Evolutionary conservation across 2,113 vertebrate genomes (phyloP), one percentile per base, ranked within the genome.

Genomic region (Chamaetylas fuelleborni): DNA sequence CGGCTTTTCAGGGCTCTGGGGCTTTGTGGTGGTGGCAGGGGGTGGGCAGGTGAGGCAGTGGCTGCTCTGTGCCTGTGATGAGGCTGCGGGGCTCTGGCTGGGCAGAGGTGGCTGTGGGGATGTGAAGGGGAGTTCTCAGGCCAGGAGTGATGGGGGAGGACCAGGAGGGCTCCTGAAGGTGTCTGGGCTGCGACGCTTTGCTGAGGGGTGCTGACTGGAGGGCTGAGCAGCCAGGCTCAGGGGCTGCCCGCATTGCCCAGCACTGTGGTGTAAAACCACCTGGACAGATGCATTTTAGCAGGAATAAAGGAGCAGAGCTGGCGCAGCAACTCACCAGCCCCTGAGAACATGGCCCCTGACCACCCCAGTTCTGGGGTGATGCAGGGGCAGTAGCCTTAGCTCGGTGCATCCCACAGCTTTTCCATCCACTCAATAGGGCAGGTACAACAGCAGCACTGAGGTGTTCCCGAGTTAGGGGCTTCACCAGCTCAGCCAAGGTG

Each of bases 101-200:
- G 84, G 67, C 77, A 88, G 86, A 50, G 8, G 5, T 2, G 16
- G 71, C 40, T 60, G 58, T 2, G 2, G 58, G 24, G 38, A 48
- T 26, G 19, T 19, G 64, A 33, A 83, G 5, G 14, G 38, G 29
- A 78, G 9, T 25, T 67, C 2, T 1, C 36, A 47, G 60, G 17
- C 47, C 43, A 12, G 47, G 34, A 11, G 6, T 0, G 3, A 54
- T 34, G 29, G 8, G 31, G n/a, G 5, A 90, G 18, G 31, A 70
- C 50, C 38, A 9, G 62, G 50, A 82, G 19, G 15, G 78, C 22
- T 92, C 60, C 69, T 2, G 10, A 26, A 66, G 64, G 19, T 0
- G 0, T 51, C 45, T 36, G 56, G 24, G 51, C 13, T 58, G n/a
- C 0, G 0, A 20, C 0, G 1, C 42, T 67, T 78, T 62, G 25